Base-by-base conservation (phyloP, 2,797 vertebrate species). In the Liasis olivaceus region DNA sequence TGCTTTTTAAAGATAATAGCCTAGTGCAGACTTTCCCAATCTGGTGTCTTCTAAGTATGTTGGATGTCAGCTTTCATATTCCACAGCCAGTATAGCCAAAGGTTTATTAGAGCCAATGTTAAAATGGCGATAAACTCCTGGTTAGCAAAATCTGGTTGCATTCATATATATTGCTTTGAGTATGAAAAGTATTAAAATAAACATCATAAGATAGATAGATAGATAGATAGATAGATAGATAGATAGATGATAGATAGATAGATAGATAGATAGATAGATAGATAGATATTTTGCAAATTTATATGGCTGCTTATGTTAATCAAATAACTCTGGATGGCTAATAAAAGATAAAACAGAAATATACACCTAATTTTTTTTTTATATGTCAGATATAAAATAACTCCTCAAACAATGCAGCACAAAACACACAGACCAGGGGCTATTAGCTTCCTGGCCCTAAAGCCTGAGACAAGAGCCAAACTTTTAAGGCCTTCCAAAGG, bases 1-100 rank as follows among this genome's bases (percentile, higher is more conserved):
- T 92, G 91, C 92, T 95, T 96, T 96, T 97, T 97, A 96, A 97
- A 97, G 92, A 97, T 97, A 97, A 97, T 95, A 87, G n/a, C n/a
- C 28, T 54, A 15, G 28, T 77, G 42, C 3, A 63, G 36, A 60
- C 54, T 31, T 58, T 54, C 12, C 12, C n/a, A 90, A 36, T 22
- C 47, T 85, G 26, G 54, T 12, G 42, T n/a, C 4, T 11, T 90
- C 42, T 60, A 62, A 28, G 13, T 22, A 47, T 13, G 42, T 58
- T 77, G 51, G 66, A 72, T 22, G n/a, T 26, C 31, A 81, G 60
- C 15, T 54, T 31, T 58, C 56, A 86, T 56, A 86, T 56, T 11
- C 15, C 28, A 59, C 2, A 20, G 14, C n/a, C 62, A 89, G 26
- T 17, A 89, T 66, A 28, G 12, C 4, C 60, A 63, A n/a, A 51